Conservation (phyloP, 2,888 invertebrate species). For the Philereme vetulata region DNA sequence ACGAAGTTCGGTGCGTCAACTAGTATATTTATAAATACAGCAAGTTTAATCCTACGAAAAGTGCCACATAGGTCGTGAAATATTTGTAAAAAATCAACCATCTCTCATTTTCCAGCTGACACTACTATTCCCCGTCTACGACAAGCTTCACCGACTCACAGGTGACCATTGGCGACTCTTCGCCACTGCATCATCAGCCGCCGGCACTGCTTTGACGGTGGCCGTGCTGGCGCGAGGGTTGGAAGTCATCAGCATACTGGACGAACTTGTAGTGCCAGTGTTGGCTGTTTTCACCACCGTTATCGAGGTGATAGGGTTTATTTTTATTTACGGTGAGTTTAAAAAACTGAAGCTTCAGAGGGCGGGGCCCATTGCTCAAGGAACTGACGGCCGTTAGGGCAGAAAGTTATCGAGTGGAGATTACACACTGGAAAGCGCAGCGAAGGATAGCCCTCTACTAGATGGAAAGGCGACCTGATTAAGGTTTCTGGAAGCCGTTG, state of each 20-base stretch:
- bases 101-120: slow-evolving; percentile 59
- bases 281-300: slow-evolving; percentile 66
- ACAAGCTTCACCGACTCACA: slow-evolving; percentile 67
- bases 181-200: slow-evolving; percentile 67
- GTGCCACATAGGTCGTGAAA: too few species aligned
- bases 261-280: slow-evolving; percentile 67
- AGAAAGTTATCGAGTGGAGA: too few species aligned
- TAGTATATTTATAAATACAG: too few species aligned
- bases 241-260: slow-evolving; percentile 62
- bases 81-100: not conserved
- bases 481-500: too few species aligned
- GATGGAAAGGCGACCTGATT: too few species aligned
- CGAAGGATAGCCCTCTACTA: too few species aligned
- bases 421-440: too few species aligned
- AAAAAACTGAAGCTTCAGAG: too few species aligned
- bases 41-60: too few species aligned
- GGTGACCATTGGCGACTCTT: slow-evolving; percentile 74
- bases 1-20: too few species aligned
- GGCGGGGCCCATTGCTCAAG: too few species aligned
- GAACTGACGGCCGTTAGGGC: too few species aligned
- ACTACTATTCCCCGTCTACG: slow-evolving; percentile 72
- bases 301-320: slow-evolving; percentile 72
- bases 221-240: slow-evolving; percentile 66
- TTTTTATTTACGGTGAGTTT: slow-evolving; percentile 72
- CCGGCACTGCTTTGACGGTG: slow-evolving; percentile 71